A percentile compares a stretch with the other conserved stretches of the same genome.
Evolutionary conservation across 2,888 invertebrate species (phyloP).

Genomic region (Neuroscelio doddi): DNA sequence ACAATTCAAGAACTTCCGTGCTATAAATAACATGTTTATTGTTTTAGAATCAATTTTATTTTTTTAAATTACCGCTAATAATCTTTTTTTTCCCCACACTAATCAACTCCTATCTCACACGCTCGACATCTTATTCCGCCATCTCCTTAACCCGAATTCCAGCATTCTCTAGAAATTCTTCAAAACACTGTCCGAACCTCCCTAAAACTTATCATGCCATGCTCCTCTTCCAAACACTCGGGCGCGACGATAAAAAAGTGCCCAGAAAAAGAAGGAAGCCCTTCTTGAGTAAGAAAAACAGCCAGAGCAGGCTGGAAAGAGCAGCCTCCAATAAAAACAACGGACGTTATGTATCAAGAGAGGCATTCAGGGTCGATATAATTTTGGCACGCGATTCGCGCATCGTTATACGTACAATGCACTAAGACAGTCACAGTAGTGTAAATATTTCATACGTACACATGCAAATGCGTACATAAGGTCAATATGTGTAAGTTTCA

Average conservation of each 20-base stretch:
- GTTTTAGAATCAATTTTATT: too few species aligned
- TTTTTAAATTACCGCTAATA: too few species aligned
- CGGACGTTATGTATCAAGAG: slow-evolving; percentile 56
- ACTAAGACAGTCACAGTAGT: slow-evolving; percentile 26
- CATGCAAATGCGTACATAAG: slow-evolving; percentile 24
- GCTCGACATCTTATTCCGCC: background rate
- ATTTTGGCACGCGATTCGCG: slow-evolving; percentile 66
- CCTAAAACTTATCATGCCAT: slow-evolving; percentile 32
- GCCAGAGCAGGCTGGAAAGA: slow-evolving; percentile 37
- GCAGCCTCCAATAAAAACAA: slow-evolving; percentile 53
- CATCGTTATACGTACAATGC: slow-evolving; percentile 46
- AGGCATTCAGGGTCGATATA: slow-evolving; percentile 63
- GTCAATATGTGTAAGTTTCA: slow-evolving; percentile 24
- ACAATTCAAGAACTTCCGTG: too few species aligned
- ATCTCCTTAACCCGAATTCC: too few species aligned
- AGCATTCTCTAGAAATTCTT: slow-evolving; percentile 40
- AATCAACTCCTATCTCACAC: background rate
- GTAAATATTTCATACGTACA: slow-evolving; percentile 17
- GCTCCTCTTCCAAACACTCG: slow-evolving; percentile 31
- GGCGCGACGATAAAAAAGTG: slow-evolving; percentile 33
- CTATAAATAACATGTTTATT: too few species aligned
- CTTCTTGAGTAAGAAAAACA: slow-evolving; percentile 31
- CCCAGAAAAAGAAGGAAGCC: slow-evolving; percentile 22
- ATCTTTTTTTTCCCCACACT: too few species aligned
- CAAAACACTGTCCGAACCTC: slow-evolving; percentile 39